Base-by-base conservation (phyloP, 2,888 invertebrate genomes). In the Baccha elongata region DNA sequence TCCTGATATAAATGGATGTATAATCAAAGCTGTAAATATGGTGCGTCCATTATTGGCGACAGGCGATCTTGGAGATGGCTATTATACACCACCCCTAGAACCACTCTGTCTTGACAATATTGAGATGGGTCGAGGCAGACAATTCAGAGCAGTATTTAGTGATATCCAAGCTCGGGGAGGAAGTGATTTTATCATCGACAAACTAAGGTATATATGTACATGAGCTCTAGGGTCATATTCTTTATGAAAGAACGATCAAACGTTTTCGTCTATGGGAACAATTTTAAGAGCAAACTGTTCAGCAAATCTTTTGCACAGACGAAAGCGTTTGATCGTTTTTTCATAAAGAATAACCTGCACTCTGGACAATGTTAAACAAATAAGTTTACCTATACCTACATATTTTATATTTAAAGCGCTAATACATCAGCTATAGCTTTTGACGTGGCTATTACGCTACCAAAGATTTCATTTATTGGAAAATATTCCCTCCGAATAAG, bases 51-150 rank as follows among this genome's bases (percentile, higher is more conserved):
- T 88, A 26, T 76, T 91, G 32, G 89, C 88, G 0, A 87, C 86
- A 35, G 91, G 91, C 1, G 87, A 90, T 86, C 86, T 91, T 2
- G 91, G 91, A 3, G 91, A 90, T 84, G 91, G 89, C n/a, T 91
- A 87, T 64, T 85, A 60, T 21, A 89, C 89, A 2, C 89, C 90
- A 2, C 88, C 90, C 2, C 62, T 91, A 74, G 91, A 91, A 68
- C 91, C 91, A 0, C 79, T 91, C 53, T 62, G 85, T 15, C 78
- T 91, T 60, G 90, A 90, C 26, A 89, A 89, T 74, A 91, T 91
- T 29, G 88, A 89, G 53, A 87, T 91, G 85, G 87, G 88, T 0
- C 85, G 88, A 13, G 88, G 90, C 15, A 87, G 86, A 40, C 90
- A 90, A 50, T 91, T 91, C 71, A 87, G 88, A 74, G 91, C 91